phyloP scores from a whole-genome alignment of 2,888 invertebrate species.

The Zygaena filipendulae region DNA sequence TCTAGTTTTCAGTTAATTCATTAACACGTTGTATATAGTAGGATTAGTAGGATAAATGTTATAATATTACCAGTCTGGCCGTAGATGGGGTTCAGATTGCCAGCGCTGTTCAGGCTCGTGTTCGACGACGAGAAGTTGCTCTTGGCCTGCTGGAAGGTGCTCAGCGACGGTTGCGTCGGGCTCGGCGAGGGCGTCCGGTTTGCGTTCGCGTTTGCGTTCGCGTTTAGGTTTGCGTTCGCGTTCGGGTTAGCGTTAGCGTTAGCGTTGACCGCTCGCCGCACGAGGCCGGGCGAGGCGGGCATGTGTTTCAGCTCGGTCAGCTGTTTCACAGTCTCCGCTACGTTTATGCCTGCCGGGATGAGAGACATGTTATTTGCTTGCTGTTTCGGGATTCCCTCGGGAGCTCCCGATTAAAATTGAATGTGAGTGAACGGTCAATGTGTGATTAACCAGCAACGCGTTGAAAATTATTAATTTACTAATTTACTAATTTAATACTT shows the following conservation, averaged over 20 bases:
- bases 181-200: conserved; percentile 18
- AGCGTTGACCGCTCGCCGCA: conserved; percentile 64
- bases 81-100: conserved; percentile 58
- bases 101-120: conserved; percentile 42
- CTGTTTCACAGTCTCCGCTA: conserved; percentile 88
- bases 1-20: too few species aligned
- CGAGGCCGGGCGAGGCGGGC: conserved; percentile 84
- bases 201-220: conserved; percentile 19
- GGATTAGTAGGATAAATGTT: too few species aligned
- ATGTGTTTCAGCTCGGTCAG: conserved; percentile 87
- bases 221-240: conserved; percentile 12
- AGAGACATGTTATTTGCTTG: too few species aligned
- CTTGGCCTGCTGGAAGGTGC: conserved; percentile 55
- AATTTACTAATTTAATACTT: too few species aligned
- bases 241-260: conserved; percentile 30
- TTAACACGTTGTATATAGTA: too few species aligned
- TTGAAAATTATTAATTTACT: too few species aligned
- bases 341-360: conserved; percentile 72
- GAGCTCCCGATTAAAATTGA: too few species aligned
- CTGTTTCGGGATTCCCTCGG: too few species aligned
- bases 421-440: too few species aligned
- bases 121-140: conserved; percentile 44
- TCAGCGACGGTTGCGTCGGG: conserved; percentile 28
- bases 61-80: too few species aligned
- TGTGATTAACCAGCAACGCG: too few species aligned